Evolutionary conservation across 2,797 vertebrate genomes (phyloP), one percentile per base, ranked within the genome.

Genomic region (Echiichthys vipera): DNA sequence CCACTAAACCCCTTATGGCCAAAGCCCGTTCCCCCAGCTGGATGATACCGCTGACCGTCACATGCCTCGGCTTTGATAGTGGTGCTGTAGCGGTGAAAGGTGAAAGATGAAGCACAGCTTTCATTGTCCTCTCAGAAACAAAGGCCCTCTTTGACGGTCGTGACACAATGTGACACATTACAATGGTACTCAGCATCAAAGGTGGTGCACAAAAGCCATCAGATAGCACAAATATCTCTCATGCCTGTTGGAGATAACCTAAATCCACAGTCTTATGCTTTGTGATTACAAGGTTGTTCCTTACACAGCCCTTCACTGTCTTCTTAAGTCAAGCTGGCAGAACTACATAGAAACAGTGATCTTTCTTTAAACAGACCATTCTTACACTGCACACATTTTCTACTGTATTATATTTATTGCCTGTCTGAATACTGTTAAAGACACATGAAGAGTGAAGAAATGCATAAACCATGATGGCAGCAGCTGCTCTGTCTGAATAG

Each of bases 391-490:
- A 53, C 42, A 58, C 40, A 47, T 70, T 42, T 81, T 45, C 20
- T n/a, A 34, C 51, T 50, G 40, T 65, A 46, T 57, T 32, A 24
- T 51, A 61, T 68, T 85, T 69, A 65, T 47, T 63, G 64, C 17
- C 58, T 40, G 61, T 67, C 51, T 81, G 65, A 58, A 74, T 56
- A 27, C 58, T 46, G 66, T 53, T 81, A 30, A 63, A 84, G 70
- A 81, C 59, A 76, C 49, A 54, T 8, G 42, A 51, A 40, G 71
- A 75, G 56, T 27, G 54, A 49, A 32, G 64, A 81, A 64, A 90
- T 86, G 77, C 86, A 92, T 89, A 81, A 91, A 88, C 70, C 86
- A 87, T 87, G 84, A 86, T 40, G 67, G 72, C 56, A 74, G 78
- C 78, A 57, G 76, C 67, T 47, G 71, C 45, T 81, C 55, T 15